phyloP scores from a whole-genome alignment of 2,113 vertebrate genomes.

The Dendropsophus ebraccatus region DNA sequence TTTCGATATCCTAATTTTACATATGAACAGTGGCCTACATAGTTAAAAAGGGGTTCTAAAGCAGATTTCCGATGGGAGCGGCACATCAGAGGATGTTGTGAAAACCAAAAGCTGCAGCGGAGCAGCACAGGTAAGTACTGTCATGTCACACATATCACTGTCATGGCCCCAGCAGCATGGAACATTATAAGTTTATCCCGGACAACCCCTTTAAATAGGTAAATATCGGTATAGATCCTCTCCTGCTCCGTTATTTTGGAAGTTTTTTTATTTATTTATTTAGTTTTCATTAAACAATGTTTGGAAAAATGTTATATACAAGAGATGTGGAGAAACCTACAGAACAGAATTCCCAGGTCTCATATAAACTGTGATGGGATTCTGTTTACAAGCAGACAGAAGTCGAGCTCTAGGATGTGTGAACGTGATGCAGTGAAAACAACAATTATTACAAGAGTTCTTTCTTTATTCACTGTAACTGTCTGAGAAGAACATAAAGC shows the following conservation, averaged over 20 bases:
- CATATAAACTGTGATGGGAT: background rate
- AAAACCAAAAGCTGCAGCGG: no score
- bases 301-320: background rate
- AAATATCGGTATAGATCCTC: background rate
- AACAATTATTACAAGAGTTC: conserved; percentile 11
- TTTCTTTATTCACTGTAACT: conserved; percentile 4
- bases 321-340: background rate
- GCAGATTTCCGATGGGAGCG: no score
- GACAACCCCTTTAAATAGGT: background rate
- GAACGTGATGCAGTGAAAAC: conserved; percentile 2
- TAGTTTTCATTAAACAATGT: background rate
- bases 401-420: background rate
- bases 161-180: no score
- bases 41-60: no score
- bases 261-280: background rate
- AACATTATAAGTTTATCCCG: no score
- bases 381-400: background rate
- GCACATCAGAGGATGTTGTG: no score
- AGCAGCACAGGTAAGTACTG: no score
- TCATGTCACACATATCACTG: no score
- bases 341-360: background rate
- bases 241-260: background rate
- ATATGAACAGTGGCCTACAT: no score
- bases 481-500: background rate
- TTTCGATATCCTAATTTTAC: no score